Base-by-base conservation (phyloP, 2,113 vertebrate species). In the Engraulis encrasicolus region DNA sequence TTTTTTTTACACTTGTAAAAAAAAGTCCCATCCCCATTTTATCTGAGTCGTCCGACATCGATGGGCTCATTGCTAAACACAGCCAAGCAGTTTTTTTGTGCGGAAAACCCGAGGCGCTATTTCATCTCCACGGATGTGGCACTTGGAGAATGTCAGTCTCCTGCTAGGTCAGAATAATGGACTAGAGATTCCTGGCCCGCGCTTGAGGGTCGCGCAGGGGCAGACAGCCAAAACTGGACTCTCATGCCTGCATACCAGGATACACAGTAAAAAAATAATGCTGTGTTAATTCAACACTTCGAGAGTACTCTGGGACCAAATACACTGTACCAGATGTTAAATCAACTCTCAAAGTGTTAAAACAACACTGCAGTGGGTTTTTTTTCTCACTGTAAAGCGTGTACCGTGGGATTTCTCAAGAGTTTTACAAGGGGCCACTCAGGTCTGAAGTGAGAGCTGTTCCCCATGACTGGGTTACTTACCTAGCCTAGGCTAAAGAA, bases 101-200 rank as follows among this genome's bases (percentile, higher is more conserved):
- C 54, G n/a, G n/a, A n/a, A n/a, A n/a, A 58, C 20, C 54, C 54
- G 19, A n/a, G 54, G 54, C 54, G n/a, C 23, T 58, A 19, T 58
- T 58, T 58, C 54, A 58, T 58, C 54, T 58, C 54, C 54, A 58
- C 54, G 54, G 19, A 58, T 74, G 66, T 74, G 66, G 66, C 66
- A 74, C 66, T 34, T 74, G 11, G 31, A 71, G 66, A 71, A 71
- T 71, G 66, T 74, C 66, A 74, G 66, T 74, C 66, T 34, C 66
- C 66, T 74, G 66, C 66, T 74, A 74, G 66, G 66, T 36, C 66
- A 74, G 34, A 74, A 34, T 74, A 74, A 74, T 34, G 66, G 66
- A 74, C 23, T 71, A 71, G 66, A 74, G n/a, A n/a, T n/a, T 74
- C 34, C 66, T 15, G 31, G 66, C 17, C 27, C 66, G 17, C 34